Evolutionary conservation across 2,113 vertebrate species (phyloP), one percentile per base, ranked within the genome.

Genomic region (Xiphophorus maculatus): DNA sequence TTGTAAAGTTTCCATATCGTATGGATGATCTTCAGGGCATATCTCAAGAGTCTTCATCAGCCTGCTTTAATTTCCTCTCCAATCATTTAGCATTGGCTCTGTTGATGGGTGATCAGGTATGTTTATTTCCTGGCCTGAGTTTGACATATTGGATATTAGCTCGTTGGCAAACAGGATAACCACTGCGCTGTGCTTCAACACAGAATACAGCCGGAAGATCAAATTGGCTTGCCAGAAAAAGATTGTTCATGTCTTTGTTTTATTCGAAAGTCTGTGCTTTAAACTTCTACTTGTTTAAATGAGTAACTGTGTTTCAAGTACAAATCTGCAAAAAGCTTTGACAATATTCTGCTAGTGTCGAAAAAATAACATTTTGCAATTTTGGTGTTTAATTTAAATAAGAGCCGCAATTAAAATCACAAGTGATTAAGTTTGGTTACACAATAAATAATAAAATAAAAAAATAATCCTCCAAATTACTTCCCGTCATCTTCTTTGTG

Each of bases 21-120:
- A 30, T 37, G 42, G 33, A 22, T 62, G 61, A 90, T 92, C 90
- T 85, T 32, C 14, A 40, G 80, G 44, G 71, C 72, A 68, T 32
- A 74, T 85, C 82, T 90, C 68, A 77, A 82, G 78, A 87, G 87
- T 76, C 82, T 73, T 74, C 76, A 84, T 85, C 86, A 80, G 77
- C 78, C 30, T 32, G 44, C 68, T 81, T 84, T 90, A 51, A 93
- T 92, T 92, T 91, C 90, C 89, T 86, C 68, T 83, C 72, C 78
- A 79, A 40, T 81, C 75, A 80, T 86, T 85, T 64, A 48, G 19
- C 1, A 0, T 51, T 33, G 60, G 62, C 30, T 72, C 37, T 67
- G 12, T 33, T 60, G 62, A 2, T 0, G 76, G 77, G 71, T 40
- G 62, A 71, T 79, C 82, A 84, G 79, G 85, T 85, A 37, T 22